Evolutionary conservation across 2,797 vertebrate species (phyloP), one percentile per base, ranked within the genome.

Genomic region (Rhabdomys pumilio): DNA sequence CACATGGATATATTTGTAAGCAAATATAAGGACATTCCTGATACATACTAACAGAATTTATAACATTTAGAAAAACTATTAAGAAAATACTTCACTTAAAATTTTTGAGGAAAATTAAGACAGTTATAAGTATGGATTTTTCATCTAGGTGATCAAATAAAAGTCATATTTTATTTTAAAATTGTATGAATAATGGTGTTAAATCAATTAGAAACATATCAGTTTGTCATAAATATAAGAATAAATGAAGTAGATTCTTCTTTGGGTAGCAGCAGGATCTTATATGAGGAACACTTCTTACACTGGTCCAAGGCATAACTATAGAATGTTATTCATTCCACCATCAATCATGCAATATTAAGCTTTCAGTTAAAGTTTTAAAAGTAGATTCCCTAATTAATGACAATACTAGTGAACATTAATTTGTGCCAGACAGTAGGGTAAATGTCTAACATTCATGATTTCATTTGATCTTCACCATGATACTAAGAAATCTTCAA

Each of bases 21-120:
- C 55, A 97, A 88, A 93, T 97, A 11, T 95, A 92, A 96, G 69
- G 67, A 85, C 59, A 93, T 91, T 80, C 76, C 22, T 93, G 73
- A n/a, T 89, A 96, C 15, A 7, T 87, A 72, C 81, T 93, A 89
- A 96, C 47, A 96, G n/a, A 96, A 86, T 53, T 79, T 96, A 91
- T 93, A 94, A 93, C 34, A 91, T 95, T 89, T 97, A 26, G 93
- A 97, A 96, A 89, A 94, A 77, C 24, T 90, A 59, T 61, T 73
- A 94, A 94, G 88, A 75, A 94, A 97, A 88, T 83, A 88, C 13
- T 93, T 31, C 31, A 96, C 34, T 91, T 89, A 95, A 95, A 81
- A 82, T 83, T 96, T 96, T 93, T 93, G 57, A 92, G 75, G 24
- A 73, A 90, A 89, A 82, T 76, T 80, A 63, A 94, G 72, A 92